These are phyloP conservation scores for Sakesphorus luctuosus DNA, from an alignment of 2,113 vertebrate species.

Conservation along the genomic window DNA sequence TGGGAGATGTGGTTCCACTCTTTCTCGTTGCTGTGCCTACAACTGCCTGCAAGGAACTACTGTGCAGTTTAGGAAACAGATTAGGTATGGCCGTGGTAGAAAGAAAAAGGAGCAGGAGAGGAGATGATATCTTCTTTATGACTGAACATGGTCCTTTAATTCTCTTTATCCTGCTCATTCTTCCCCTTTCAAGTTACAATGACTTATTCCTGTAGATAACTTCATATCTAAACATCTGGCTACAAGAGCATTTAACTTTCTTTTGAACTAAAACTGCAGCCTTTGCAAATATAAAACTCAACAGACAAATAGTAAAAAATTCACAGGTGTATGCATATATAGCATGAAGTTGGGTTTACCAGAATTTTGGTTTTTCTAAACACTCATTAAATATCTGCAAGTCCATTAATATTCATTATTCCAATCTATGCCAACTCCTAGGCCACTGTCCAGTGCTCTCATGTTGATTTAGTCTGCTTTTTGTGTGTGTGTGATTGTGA, in stretches of 20 bases:
- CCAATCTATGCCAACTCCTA: background rate
- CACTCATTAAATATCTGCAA: background rate
- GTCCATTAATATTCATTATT: background rate
- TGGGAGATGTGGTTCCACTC: background rate
- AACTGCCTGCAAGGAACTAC: background rate
- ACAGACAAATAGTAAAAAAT: background rate
- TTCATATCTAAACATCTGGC: background rate
- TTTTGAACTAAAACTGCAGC: background rate
- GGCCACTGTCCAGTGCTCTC: background rate
- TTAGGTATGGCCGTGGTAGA: background rate
- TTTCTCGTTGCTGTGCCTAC: background rate
- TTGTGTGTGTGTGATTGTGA: background rate
- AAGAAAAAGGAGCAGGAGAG: background rate
- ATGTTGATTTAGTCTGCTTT: background rate
- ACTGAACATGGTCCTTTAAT: background rate
- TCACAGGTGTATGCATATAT: background rate
- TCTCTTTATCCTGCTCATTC: background rate
- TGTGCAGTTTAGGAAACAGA: background rate
- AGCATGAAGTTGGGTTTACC: background rate
- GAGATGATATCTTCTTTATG: background rate
- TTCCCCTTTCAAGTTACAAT: background rate
- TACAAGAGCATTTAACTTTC: background rate
- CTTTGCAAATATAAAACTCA: background rate
- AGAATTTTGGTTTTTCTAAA: background rate
- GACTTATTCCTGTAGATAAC: background rate